These are phyloP conservation scores for Siderastrea radians DNA, from an alignment of 92 coral and sea anemone species.

Conservation along the genomic window DNA sequence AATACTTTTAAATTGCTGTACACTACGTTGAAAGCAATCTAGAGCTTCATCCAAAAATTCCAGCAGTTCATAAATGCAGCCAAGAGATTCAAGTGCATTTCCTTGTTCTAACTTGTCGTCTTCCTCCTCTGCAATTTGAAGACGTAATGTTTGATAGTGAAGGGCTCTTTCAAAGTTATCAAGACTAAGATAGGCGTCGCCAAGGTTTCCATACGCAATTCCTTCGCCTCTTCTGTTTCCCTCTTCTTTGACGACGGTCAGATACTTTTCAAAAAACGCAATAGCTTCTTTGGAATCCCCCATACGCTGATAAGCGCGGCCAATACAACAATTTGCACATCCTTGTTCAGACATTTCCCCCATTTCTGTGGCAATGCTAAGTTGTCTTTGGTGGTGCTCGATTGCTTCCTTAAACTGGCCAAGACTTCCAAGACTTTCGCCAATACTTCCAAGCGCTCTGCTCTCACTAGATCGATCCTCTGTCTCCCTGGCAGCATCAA, in stretches of 20 bases:
- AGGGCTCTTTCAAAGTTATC: slow-evolving; percentile 2
- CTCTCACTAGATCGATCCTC: background rate
- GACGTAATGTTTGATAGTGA: slow-evolving; percentile 14
- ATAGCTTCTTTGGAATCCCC: slow-evolving; percentile 17
- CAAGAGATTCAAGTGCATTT: background rate
- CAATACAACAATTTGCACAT: slow-evolving; percentile 10
- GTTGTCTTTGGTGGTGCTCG: background rate
- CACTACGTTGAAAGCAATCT: background rate
- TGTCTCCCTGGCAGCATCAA: background rate
- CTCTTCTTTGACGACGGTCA: background rate
- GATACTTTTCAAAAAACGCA: background rate
- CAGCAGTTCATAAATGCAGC: background rate
- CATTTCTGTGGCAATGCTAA: background rate
- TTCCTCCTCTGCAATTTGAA: slow-evolving; percentile 2
- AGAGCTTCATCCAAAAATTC: slow-evolving; percentile 3
- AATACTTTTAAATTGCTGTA: background rate
- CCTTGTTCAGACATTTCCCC: slow-evolving; percentile 8
- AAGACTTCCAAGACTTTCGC: background rate
- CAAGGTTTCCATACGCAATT: background rate
- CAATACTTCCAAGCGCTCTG: background rate
- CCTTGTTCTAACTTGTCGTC: slow-evolving; percentile 7
- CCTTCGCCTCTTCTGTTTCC: slow-evolving; percentile 7
- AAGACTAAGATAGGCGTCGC: slow-evolving; percentile 2
- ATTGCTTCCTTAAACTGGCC: slow-evolving; percentile 1
- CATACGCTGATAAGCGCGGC: background rate